phyloP scores from a whole-genome alignment of 2,113 vertebrate genomes.

The Amblyopsis rosae region DNA sequence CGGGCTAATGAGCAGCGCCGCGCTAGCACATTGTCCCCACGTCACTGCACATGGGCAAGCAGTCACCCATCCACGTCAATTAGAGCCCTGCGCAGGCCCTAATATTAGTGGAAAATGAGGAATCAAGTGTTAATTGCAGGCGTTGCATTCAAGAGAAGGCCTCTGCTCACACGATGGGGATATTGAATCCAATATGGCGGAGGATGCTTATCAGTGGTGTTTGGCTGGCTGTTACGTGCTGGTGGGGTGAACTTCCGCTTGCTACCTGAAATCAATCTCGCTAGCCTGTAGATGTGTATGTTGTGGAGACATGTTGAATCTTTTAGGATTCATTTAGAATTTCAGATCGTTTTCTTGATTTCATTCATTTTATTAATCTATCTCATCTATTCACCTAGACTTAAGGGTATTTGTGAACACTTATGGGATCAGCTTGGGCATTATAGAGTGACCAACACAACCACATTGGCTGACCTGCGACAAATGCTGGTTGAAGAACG shows the following conservation, averaged over 20 bases:
- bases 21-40: constrained; percentile 54
- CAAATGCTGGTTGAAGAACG: too few species aligned
- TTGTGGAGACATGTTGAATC: background rate
- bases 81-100: constrained; percentile 48
- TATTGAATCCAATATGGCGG: constrained; percentile 37
- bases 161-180: constrained; percentile 31
- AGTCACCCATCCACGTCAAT: constrained; percentile 57
- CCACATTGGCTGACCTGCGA: too few species aligned
- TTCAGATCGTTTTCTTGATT: background rate
- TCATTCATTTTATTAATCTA: background rate
- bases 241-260: background rate
- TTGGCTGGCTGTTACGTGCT: background rate
- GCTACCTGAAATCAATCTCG: background rate
- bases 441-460: too few species aligned
- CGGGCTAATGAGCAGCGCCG: constrained; percentile 68
- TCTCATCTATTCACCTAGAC: too few species aligned
- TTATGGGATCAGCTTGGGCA: too few species aligned
- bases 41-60: constrained; percentile 39
- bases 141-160: constrained; percentile 52
- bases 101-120: constrained; percentile 65
- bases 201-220: constrained; percentile 4
- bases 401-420: too few species aligned
- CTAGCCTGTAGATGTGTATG: background rate
- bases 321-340: background rate
- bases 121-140: constrained; percentile 64